Evolutionary conservation across 2,113 vertebrate genomes (phyloP), one percentile per base, ranked within the genome.

Genomic region (Anarrhichthys ocellatus): DNA sequence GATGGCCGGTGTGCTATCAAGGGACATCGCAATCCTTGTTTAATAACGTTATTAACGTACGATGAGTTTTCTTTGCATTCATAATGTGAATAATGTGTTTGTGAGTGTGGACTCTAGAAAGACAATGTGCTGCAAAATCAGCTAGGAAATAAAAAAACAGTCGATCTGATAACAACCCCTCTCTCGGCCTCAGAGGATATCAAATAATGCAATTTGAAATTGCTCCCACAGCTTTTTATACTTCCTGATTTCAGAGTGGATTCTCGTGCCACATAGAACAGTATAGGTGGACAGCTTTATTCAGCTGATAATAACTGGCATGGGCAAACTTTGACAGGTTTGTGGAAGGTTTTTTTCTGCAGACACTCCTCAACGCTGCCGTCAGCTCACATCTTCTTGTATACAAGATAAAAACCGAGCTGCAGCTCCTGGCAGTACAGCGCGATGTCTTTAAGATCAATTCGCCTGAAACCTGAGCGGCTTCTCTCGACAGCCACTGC

Each of bases 51-150:
- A 40, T 70, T 62, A 71, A 42, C 32, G n/a, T 29, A 40, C 1
- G 6, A 32, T 63, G 11, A 71, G 9, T 63, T 54, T 18, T 72
- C n/a, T 71, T 54, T 61, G 20, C 67, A 29, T 79, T 11, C 34
- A 56, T 56, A 80, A 65, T 54, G 20, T 65, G 38, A 36, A 58
- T 27, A 34, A 34, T 42, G 48, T 40, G 17, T 40, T 22, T 27
- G 15, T 42, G 52, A 64, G 32, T 38, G 46, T 27, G 29, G 14
- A 75, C 7, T 72, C 8, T 17, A 38, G 24, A 32, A 29, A 18
- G n/a, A 20, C 48, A 36, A 50, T 20, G 48, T 11, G 29, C 3
- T 20, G 10, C 3, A 29, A 17, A 61, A 9, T 44, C 54, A 44
- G 3, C 24, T 42, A 20, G 36, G 9, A 59, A 18, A 46, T 22